Evolutionary conservation across 1,140 invertebrate species (phyloP), one percentile per base, ranked within the genome.

Genomic region (Rhynchophorus ferrugineus): DNA sequence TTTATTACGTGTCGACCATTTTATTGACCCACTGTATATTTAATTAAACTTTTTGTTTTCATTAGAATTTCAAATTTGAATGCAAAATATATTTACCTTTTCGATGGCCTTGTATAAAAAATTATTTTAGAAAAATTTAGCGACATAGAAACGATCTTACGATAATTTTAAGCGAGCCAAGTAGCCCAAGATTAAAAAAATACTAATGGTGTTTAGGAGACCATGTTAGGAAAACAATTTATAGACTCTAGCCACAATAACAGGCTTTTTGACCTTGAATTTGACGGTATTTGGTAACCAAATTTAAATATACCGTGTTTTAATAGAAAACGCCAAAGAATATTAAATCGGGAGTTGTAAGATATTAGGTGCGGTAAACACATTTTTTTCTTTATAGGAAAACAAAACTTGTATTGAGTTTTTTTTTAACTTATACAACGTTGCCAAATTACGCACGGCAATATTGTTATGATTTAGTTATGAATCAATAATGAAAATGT

Each of bases 261-360:
- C 43, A 29, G 29, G 22, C 43, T 44, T 44, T 44, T 29, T 44
- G 29, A 44, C 43, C 43, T 44, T 44, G 43, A 29, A 29, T 44
- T 41, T 41, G 38, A 44, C 43, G 21, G 29, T 44, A 44, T 44
- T 44, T 44, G 20, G 43, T 44, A 33, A 44, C 43, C 43, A 44
- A 44, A 44, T 44, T 44, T 44, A 44, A 44, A 44, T 44, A 44
- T 24, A 44, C 1, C 18, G 14, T 41, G 22, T 44, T 8, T 44
- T 33, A 33, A 24, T 33, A 44, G 43, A 44, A 44, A 44, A 44
- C 43, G 43, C 19, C 11, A 44, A 44, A 21, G 43, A 44, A 44
- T 44, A 44, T 41, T 41, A 44, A 44, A 33, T 44, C 20, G 11
- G 19, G 43, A 44, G 20, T 34, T 29, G 14, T 29, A 24, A 11